Evolutionary conservation across 2,113 vertebrate species (phyloP).

Genomic region (Hydrochoerus hydrochaeris): DNA sequence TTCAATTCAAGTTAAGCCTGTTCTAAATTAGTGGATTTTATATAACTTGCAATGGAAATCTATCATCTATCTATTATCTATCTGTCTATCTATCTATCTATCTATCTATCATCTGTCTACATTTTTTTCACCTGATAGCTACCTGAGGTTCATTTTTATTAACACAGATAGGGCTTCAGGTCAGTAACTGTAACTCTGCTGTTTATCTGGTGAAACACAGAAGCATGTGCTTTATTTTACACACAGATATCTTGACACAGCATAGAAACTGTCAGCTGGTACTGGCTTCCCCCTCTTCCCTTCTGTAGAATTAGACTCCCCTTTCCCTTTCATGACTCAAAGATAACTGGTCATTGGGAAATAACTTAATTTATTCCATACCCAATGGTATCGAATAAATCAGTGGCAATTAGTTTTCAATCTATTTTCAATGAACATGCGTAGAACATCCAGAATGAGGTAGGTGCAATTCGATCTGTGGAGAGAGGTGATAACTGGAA

Average conservation of each 20-base stretch:
- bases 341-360: neutral
- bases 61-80: neutral
- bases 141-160: neutral
- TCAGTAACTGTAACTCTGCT: neutral
- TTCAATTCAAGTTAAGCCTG: neutral
- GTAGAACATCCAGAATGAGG: constrained; percentile 31
- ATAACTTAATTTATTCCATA: neutral
- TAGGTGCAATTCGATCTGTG: neutral
- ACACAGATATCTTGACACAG: neutral
- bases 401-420: constrained; percentile 30
- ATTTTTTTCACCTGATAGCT: neutral
- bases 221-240: constrained; percentile 2
- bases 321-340: neutral
- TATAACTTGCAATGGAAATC: neutral
- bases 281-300: rapidly evolving
- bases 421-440: constrained; percentile 40
- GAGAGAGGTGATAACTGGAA: constrained; percentile 40
- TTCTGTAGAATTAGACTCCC: neutral
- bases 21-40: neutral
- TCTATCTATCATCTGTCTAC: neutral
- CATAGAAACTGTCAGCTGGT: neutral
- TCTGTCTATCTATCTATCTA: neutral
- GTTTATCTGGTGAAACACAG: neutral
- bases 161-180: neutral
- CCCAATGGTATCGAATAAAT: neutral